These are phyloP conservation scores for Saguinus midas DNA, from an alignment of 2,113 vertebrate genomes.

Conservation along the genomic window DNA sequence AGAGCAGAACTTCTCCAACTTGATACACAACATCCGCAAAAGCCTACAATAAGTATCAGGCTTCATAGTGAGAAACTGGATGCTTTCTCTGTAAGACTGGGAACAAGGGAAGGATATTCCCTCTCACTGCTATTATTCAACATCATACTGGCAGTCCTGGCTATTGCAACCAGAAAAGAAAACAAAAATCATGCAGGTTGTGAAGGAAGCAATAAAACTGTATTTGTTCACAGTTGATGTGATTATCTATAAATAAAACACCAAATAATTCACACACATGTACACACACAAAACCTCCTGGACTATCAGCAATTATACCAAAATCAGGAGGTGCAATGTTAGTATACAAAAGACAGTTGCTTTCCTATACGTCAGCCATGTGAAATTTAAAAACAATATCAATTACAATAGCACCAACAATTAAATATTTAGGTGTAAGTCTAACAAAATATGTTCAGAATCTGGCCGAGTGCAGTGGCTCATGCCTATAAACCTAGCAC, in stretches of 20 bases:
- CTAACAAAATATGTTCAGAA: background rate
- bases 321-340: background rate
- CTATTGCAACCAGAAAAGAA: background rate
- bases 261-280: background rate
- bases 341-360: background rate
- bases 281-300: background rate
- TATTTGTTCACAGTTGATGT: background rate
- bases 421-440: background rate
- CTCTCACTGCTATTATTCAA: background rate
- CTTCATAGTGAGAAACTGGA: background rate
- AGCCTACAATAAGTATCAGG: fast-evolving
- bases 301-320: background rate
- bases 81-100: background rate
- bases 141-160: no score
- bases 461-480: background rate
- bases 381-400: background rate
- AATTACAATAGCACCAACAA: background rate
- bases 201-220: background rate
- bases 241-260: background rate
- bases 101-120: background rate
- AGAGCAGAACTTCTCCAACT: background rate
- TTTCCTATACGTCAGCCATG: background rate
- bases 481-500: no score
- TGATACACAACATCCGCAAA: background rate
- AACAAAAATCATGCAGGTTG: background rate